Evolutionary conservation across 2,797 vertebrate genomes (phyloP).

Genomic region (Tenualosa ilisha): DNA sequence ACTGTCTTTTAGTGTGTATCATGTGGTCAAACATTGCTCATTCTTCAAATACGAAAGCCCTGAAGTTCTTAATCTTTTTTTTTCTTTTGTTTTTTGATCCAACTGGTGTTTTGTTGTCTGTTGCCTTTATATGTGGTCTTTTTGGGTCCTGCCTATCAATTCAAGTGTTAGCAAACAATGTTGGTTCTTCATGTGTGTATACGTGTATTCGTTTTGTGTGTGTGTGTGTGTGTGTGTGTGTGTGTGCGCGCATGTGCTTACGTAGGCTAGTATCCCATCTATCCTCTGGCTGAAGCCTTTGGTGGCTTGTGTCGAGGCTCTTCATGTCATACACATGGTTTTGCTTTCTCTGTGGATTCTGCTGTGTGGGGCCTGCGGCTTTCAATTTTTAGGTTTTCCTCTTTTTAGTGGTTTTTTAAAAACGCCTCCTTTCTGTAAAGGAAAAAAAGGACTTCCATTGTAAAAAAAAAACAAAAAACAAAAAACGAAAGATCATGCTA

Average conservation of each 20-base stretch:
- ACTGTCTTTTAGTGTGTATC: conserved; percentile 54
- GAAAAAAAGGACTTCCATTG: conserved; percentile 57
- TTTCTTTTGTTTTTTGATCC: neutral
- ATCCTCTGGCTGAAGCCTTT: conserved; percentile 22
- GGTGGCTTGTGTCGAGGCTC: conserved; percentile 67
- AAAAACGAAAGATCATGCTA: conserved; percentile 58
- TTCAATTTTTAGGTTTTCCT: conserved; percentile 63
- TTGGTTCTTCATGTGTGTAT: conserved; percentile 39
- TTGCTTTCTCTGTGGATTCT: conserved; percentile 61
- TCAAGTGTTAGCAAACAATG: conserved; percentile 23
- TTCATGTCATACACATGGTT: conserved; percentile 51
- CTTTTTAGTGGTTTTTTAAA: conserved; percentile 67
- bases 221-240: conserved; percentile 28
- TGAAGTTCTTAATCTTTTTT: neutral
- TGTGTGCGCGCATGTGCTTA: conserved; percentile 15
- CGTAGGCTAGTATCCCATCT: conserved; percentile 15
- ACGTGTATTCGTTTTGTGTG: neutral
- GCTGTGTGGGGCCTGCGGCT: conserved; percentile 66
- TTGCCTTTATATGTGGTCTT: conserved; percentile 16
- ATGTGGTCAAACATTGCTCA: conserved; percentile 45
- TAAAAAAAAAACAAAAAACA: conserved; percentile 54
- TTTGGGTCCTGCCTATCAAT: conserved; percentile 31
- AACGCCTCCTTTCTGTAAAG: conserved; percentile 62
- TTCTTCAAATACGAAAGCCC: conserved; percentile 6
- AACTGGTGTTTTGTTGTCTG: conserved; percentile 20